Evolutionary conservation across 2,797 vertebrate species (phyloP).

Genomic region (Myotis myotis): DNA sequence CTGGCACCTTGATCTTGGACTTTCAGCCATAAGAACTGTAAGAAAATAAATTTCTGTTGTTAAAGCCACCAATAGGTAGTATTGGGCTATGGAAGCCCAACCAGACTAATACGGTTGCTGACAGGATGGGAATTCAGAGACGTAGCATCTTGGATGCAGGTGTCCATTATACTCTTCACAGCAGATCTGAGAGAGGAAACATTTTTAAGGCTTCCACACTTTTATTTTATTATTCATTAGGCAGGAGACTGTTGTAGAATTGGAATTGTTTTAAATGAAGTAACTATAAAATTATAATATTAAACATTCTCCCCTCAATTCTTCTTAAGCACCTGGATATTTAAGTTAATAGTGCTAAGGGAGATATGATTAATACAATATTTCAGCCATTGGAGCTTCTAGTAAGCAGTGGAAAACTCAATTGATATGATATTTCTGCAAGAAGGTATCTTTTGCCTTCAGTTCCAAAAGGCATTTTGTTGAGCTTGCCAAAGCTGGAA

Average conservation of each 20-base stretch:
- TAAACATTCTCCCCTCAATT: background rate
- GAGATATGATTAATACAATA: background rate
- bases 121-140: background rate
- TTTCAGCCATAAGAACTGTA: background rate
- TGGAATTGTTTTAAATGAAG: background rate
- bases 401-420: background rate
- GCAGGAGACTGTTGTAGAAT: background rate
- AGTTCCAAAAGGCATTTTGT: background rate
- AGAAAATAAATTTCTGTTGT: background rate
- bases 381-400: background rate
- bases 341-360: background rate
- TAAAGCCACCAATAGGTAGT: background rate
- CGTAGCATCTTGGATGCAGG: background rate
- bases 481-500: conserved; percentile 11
- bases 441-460: background rate
- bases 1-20: background rate
- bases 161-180: background rate
- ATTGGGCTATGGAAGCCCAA: background rate
- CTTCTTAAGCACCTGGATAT: background rate
- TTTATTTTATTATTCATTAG: background rate
- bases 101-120: background rate
- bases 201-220: background rate
- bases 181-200: background rate
- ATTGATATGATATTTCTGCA: background rate
- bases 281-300: conserved; percentile 26